A percentile compares a stretch with the other conserved stretches of the same genome.
phyloP scores from a whole-genome alignment of 2,888 invertebrate genomes.

The Eristalis pertinax region DNA sequence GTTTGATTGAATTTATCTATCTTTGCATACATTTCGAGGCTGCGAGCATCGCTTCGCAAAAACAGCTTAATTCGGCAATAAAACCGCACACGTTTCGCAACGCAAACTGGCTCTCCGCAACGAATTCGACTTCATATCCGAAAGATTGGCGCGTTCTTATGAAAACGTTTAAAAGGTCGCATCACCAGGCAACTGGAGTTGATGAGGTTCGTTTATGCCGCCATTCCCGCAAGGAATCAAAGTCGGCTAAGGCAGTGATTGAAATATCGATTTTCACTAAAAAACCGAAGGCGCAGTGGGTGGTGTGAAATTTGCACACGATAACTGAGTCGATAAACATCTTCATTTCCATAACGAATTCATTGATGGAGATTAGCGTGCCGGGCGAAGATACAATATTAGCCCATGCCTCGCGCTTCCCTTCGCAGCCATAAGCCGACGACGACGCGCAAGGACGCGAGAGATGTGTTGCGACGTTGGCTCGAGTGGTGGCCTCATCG shows the following conservation, averaged over 20 bases:
- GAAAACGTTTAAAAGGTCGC: not conserved
- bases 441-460: not conserved
- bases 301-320: conserved; percentile 39
- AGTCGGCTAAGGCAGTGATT: conserved; percentile 17
- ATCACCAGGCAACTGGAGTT: not conserved
- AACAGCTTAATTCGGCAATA: not conserved
- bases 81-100: not conserved
- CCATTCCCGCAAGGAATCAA: conserved; percentile 26
- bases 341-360: conserved; percentile 37
- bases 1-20: not conserved
- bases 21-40: not conserved
- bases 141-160: not conserved
- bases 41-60: not conserved
- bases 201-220: not conserved
- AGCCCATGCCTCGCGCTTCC: not conserved
- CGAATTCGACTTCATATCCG: not conserved
- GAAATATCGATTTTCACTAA: conserved; percentile 37
- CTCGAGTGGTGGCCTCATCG: not conserved
- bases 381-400: not conserved
- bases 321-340: conserved; percentile 37
- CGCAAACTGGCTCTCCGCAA: not conserved
- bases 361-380: conserved; percentile 27
- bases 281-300: conserved; percentile 3
- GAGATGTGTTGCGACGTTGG: not conserved
- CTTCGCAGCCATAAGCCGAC: no score